Base-by-base conservation (phyloP, 2,797 vertebrate genomes). In the Crenuchus spilurus region DNA sequence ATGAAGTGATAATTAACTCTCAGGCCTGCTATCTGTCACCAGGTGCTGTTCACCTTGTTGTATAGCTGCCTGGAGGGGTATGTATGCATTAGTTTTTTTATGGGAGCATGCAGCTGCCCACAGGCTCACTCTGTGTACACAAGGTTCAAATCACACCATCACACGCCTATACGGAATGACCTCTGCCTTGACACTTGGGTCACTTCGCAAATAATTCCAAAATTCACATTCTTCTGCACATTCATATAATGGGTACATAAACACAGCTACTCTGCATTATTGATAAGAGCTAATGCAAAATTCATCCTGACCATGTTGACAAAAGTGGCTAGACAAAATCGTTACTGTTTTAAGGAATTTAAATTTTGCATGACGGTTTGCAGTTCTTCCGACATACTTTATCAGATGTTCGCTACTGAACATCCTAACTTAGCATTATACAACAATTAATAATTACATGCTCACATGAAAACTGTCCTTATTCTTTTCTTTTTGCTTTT, bases 1-100 rank as follows among this genome's bases (percentile, higher is more conserved):
- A 63, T 72, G 78, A 86, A 84, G 87, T 90, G 90, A 87, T 90
- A 89, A 92, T 90, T 81, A 90, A 84, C 81, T 87, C 48, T 72
- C 69, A 58, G 74, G 18, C 79, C 49, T 75, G 83, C 82, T 88
- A 86, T 87, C 83, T 84, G 77, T 83, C 83, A 78, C 70, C 75
- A 61, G 75, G 46, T 72, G 37, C 9, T 20, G 75, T 71, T 76
- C 75, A 82, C 80, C 76, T 85, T 84, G 64, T 81, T 83, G 83
- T 83, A 52, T 84, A 71, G 60, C 28, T 71, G 77, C 72, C 72
- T 75, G 74, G 76, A 58, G 73, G 64, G 69, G 68, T 41, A 24
- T 42, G 39, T 35, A 9, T 57, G 55, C n/a, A 16, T 24, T 42
- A 39, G 31, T 4, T 62, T 72, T 78, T 78, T 30, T 35, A 62